These are phyloP conservation scores for Bedellia somnulentella DNA, from an alignment of 2,888 invertebrate species.

Conservation along the genomic window DNA sequence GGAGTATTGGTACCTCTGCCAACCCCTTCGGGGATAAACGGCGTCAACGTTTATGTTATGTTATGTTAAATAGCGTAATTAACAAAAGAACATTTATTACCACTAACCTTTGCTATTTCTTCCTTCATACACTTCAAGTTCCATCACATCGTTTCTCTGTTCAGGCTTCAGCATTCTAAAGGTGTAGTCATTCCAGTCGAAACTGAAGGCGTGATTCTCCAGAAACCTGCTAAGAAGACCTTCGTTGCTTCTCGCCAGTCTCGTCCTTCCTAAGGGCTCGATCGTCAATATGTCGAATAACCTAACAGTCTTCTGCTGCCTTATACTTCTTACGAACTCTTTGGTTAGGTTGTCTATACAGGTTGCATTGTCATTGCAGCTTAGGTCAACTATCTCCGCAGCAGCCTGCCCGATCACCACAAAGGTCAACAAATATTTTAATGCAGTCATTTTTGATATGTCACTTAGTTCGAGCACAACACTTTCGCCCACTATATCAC, in stretches of 20 bases:
- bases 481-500: slow-evolving; percentile 30
- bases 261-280: slow-evolving; percentile 38
- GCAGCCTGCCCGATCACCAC: slow-evolving; percentile 30
- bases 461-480: slow-evolving; percentile 12
- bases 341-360: slow-evolving; percentile 56
- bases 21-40: too few species aligned
- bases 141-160: slow-evolving; percentile 43
- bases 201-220: slow-evolving; percentile 51
- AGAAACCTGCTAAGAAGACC: slow-evolving; percentile 41
- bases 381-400: slow-evolving; percentile 29
- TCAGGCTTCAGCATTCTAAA: slow-evolving; percentile 50
- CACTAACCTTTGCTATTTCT: slow-evolving; percentile 44
- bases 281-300: slow-evolving; percentile 58
- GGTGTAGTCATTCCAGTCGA: slow-evolving; percentile 57
- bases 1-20: too few species aligned
- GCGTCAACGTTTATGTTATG: too few species aligned
- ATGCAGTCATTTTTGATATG: slow-evolving; percentile 49
- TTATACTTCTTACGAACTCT: slow-evolving; percentile 50
- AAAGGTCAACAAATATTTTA: slow-evolving; percentile 32
- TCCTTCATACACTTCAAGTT: slow-evolving; percentile 45
- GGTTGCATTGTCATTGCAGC: slow-evolving; percentile 65
- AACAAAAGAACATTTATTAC: background rate
- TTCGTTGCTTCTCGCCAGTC: slow-evolving; percentile 35
- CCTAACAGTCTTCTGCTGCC: slow-evolving; percentile 52
- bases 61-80: too few species aligned